Conservation (phyloP, 2,888 invertebrate species). For the Alentia gelatinosa region DNA sequence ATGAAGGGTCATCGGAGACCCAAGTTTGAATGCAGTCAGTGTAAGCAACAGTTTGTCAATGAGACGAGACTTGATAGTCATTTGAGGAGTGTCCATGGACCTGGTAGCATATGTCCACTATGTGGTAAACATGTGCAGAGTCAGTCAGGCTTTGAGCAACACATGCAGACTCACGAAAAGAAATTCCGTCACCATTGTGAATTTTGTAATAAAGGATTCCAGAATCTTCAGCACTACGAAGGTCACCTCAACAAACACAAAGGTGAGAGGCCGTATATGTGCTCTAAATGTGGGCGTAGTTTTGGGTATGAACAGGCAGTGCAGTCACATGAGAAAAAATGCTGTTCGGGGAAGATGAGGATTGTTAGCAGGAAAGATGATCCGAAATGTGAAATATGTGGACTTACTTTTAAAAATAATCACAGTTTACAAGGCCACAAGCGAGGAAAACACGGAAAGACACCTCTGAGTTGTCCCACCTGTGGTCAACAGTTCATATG, state of each 20-base stretch:
- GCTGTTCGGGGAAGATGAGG: background rate
- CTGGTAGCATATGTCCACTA: background rate
- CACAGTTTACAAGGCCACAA: background rate
- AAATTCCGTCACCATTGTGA: background rate
- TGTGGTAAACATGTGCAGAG: constrained; percentile 11
- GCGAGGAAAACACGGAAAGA: background rate
- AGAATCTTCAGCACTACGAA: constrained; percentile 16
- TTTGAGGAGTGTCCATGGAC: background rate
- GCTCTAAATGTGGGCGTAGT: background rate
- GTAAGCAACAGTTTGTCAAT: background rate
- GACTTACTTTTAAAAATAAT: background rate
- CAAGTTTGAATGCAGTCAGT: background rate
- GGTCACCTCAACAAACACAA: constrained; percentile 7
- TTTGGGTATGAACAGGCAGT: constrained; percentile 13
- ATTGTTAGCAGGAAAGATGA: background rate
- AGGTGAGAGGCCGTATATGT: background rate
- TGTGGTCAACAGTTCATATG: background rate
- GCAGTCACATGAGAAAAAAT: background rate
- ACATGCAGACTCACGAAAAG: background rate
- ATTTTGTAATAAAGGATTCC: background rate
- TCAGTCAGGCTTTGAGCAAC: constrained; percentile 7
- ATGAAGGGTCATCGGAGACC: background rate
- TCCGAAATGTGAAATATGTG: background rate
- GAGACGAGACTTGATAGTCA: background rate
- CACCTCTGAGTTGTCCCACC: background rate